Evolutionary conservation across 2,113 vertebrate genomes (phyloP).

Genomic region (Danionella cerebrum): DNA sequence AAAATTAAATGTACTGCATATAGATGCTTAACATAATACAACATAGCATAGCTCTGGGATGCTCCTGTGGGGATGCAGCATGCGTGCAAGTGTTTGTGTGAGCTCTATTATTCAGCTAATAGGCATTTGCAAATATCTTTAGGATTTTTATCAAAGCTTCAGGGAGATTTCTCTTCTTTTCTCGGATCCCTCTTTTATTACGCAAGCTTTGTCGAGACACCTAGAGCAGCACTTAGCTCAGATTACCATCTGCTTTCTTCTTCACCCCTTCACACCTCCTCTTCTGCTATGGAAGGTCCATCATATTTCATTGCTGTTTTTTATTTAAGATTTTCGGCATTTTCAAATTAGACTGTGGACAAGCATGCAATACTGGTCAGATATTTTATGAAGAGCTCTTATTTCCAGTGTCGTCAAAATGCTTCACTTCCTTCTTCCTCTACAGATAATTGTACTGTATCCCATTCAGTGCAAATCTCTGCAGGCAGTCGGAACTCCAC

Average conservation of each 20-base stretch:
- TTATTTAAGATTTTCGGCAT: too few species aligned
- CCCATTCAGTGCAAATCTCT: too few species aligned
- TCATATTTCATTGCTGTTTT: too few species aligned
- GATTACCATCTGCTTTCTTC: neutral
- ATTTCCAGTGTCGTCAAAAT: too few species aligned
- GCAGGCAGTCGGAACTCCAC: too few species aligned
- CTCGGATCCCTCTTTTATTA: neutral
- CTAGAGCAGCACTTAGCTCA: neutral
- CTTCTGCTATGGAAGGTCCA: neutral
- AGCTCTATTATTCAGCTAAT: neutral
- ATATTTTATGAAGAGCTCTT: too few species aligned
- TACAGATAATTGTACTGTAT: too few species aligned
- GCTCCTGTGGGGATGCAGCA: too few species aligned
- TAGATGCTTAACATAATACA: neutral
- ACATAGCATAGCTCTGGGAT: neutral
- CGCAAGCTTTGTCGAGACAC: neutral
- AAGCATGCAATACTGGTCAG: too few species aligned
- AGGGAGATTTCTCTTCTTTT: neutral
- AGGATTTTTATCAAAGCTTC: neutral
- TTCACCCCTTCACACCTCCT: neutral
- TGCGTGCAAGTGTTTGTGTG: slow-evolving; percentile 23
- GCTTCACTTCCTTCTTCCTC: too few species aligned
- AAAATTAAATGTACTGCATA: neutral
- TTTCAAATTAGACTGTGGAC: too few species aligned
- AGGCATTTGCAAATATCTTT: neutral